phyloP scores from a whole-genome alignment of 2,113 vertebrate species.

The Ptilonorhynchus violaceus region DNA sequence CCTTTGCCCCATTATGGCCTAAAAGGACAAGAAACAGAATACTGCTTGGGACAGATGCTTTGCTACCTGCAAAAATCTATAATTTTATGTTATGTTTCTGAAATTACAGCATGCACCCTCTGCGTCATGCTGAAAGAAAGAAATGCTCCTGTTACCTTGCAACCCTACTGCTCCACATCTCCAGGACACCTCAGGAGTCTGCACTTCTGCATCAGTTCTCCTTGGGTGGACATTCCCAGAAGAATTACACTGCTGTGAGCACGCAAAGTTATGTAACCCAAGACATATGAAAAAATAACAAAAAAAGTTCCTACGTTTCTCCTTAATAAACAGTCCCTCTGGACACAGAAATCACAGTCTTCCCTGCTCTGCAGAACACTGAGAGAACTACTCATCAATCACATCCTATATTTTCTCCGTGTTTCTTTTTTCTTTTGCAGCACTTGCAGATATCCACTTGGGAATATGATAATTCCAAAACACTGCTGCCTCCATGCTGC shows the following conservation, averaged over 20 bases:
- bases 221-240: background rate
- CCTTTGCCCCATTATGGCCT: background rate
- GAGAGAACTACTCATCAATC: background rate
- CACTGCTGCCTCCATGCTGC: background rate
- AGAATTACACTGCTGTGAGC: background rate
- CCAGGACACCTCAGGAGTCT: background rate
- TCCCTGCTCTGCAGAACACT: background rate
- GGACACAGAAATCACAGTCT: background rate
- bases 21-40: background rate
- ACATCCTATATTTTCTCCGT: background rate
- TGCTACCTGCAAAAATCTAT: fast-evolving
- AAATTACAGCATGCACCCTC: background rate
- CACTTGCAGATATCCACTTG: background rate
- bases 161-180: background rate
- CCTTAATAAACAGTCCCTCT: background rate
- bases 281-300: background rate
- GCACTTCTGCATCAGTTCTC: background rate
- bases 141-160: background rate
- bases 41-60: background rate
- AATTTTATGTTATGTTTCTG: background rate
- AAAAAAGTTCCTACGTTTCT: background rate
- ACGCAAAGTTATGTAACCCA: background rate
- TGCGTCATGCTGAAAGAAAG: background rate
- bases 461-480: background rate
- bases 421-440: background rate